Percentiles rank a stretch among this genome's conserved stretches.
These are phyloP conservation scores for Zaprionus davidi DNA, from an alignment of 1,140 invertebrate genomes.

Conservation along the genomic window DNA sequence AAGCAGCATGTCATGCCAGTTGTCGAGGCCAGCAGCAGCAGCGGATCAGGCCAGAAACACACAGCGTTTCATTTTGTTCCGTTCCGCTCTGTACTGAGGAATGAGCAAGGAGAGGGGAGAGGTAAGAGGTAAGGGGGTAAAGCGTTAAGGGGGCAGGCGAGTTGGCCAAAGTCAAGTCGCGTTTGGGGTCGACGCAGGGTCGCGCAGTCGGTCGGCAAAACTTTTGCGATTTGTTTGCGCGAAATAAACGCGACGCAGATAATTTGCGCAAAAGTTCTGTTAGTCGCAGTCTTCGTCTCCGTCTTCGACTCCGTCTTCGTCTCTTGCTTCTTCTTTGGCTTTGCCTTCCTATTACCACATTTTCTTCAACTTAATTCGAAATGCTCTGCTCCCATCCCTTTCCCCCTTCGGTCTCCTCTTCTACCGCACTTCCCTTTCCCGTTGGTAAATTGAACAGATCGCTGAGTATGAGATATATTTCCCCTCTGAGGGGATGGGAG, in stretches of 20 bases:
- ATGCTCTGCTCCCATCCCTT: neutral
- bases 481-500: neutral
- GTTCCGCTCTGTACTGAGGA: neutral
- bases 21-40: conserved; percentile 28
- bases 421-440: neutral
- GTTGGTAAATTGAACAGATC: neutral
- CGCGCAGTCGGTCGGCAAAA: conserved; percentile 65
- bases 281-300: neutral
- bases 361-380: conserved; percentile 12
- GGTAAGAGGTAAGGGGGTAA: no score
- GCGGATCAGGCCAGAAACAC: conserved; percentile 20
- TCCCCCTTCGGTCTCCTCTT: neutral
- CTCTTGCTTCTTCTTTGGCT: neutral
- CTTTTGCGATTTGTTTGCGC: conserved; percentile 80
- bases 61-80: conserved; percentile 13
- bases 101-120: neutral
- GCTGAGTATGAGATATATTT: neutral
- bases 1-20: conserved; percentile 29
- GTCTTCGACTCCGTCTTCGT: neutral
- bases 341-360: conserved; percentile 17
- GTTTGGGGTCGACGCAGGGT: conserved; percentile 38
- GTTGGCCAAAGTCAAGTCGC: conserved; percentile 35
- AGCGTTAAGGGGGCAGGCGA: neutral
- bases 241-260: conserved; percentile 81
- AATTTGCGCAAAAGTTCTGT: conserved; percentile 75